phyloP scores from a whole-genome alignment of 2,113 vertebrate species.

The Apus apus region DNA sequence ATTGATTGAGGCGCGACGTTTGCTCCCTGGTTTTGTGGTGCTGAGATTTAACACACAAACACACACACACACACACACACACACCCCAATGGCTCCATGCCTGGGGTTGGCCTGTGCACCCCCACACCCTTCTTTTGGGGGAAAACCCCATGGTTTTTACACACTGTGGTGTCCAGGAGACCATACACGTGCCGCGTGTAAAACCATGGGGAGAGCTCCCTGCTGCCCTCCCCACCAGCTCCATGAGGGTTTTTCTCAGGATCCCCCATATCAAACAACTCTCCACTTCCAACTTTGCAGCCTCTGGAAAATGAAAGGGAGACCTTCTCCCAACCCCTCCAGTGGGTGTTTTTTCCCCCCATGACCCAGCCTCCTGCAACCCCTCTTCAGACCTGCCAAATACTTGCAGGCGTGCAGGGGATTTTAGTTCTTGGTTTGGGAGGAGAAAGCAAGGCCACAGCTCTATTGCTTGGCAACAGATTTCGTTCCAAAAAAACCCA shows the following conservation, averaged over 20 bases:
- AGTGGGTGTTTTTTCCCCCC: background rate
- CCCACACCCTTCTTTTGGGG: background rate
- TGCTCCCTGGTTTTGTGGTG: fast-evolving
- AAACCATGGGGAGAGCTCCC: background rate
- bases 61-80: too few species aligned
- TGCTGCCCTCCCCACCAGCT: background rate
- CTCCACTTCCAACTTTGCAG: background rate
- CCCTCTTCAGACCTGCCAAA: background rate
- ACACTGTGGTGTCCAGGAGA: fast-evolving
- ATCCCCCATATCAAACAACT: background rate
- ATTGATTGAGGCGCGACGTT: fast-evolving
- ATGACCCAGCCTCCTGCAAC: background rate
- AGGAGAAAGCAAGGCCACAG: background rate
- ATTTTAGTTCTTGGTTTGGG: background rate
- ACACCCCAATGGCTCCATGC: fast-evolving
- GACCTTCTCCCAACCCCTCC: background rate
- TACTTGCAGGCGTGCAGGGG: fast-evolving
- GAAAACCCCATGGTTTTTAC: background rate
- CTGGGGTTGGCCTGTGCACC: background rate
- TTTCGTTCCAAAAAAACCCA: background rate
- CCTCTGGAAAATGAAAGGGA: background rate
- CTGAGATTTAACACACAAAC: background rate
- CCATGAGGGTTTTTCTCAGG: background rate
- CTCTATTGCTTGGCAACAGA: constrained; percentile 38
- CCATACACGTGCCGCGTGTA: fast-evolving